Percentiles rank a stretch among this genome's conserved stretches.
phyloP scores from a whole-genome alignment of 2,888 invertebrate species.

The Macrophya annulata region DNA sequence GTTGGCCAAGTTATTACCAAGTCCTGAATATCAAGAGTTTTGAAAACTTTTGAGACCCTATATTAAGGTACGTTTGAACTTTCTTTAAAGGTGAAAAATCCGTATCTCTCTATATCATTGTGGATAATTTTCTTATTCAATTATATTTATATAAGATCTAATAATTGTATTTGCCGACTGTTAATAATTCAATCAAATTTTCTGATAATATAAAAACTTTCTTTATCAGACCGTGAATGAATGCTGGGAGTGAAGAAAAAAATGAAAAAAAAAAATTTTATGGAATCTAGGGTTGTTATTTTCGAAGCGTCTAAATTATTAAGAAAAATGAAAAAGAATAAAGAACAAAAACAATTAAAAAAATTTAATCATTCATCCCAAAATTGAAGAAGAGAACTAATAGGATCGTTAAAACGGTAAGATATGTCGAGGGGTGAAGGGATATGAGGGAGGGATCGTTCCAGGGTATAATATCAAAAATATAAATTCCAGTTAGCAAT shows the following conservation, averaged over 20 bases:
- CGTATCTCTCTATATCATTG: background rate
- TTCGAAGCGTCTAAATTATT: background rate
- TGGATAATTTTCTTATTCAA: background rate
- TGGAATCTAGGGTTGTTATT: background rate
- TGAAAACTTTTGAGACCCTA: background rate
- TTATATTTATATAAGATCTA: background rate
- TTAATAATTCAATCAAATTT: background rate
- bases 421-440: background rate
- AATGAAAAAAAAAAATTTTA: background rate
- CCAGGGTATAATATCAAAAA: conserved; percentile 13
- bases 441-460: background rate
- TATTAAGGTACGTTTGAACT: background rate
- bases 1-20: conserved; percentile 25
- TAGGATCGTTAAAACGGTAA: conserved; percentile 9
- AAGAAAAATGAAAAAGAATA: background rate
- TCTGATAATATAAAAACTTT: background rate
- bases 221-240: background rate
- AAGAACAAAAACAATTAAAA: background rate
- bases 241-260: background rate
- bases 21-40: conserved; percentile 38
- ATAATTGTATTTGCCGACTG: background rate
- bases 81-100: background rate
- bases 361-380: background rate
- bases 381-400: background rate
- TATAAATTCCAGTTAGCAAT: conserved; percentile 43